Base-by-base conservation (phyloP, 2,888 invertebrate genomes). In the Chorisops tibialis region DNA sequence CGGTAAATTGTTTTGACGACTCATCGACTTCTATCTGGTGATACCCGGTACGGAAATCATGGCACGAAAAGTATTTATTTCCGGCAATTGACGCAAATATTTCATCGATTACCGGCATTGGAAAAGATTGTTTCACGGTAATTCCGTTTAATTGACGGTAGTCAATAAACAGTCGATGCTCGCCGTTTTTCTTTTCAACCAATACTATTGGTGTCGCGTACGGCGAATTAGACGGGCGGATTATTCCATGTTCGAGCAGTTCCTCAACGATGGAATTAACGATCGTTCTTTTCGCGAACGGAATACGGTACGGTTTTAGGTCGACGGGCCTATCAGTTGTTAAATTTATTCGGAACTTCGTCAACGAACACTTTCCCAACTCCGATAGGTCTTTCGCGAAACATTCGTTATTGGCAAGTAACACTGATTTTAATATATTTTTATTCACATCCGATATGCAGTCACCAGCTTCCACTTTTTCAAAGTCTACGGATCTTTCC, bases 101-200 rank as follows among this genome's bases (percentile, higher is more conserved):
- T 5, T 24, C 24, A 4, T 24, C 24, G 24, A 30, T 2, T 1
- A 30, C 9, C 30, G 3, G 30, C 9, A 30, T 7, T 30, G 9
- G 1, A 1, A 7, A 30, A n/a, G n/a, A n/a, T n/a, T 30, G 7
- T 30, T 30, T 30, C 7, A 30, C 30, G 5, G 30, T 30, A 30
- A 30, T 30, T 9, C 30, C 30, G 9, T 30, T 30, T 1, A 30
- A 7, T 30, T 9, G 30, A 7, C 30, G 30, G 9, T 48, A 21
- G 18, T 48, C 21, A 21, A 49, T 18, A 18, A 43, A 47, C 12
- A 64, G 63, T 19, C 66, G 63, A 45, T 66, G 64, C 48, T 67
- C 64, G 1, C 62, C 64, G 7, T 70, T 66, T 37, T 67, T 64
- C 47, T 69, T 68, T 37, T 67, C 63, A 5, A 67, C 62, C 5